Evolutionary conservation across 2,113 vertebrate genomes (phyloP).

Genomic region (Bathybates hornii): DNA sequence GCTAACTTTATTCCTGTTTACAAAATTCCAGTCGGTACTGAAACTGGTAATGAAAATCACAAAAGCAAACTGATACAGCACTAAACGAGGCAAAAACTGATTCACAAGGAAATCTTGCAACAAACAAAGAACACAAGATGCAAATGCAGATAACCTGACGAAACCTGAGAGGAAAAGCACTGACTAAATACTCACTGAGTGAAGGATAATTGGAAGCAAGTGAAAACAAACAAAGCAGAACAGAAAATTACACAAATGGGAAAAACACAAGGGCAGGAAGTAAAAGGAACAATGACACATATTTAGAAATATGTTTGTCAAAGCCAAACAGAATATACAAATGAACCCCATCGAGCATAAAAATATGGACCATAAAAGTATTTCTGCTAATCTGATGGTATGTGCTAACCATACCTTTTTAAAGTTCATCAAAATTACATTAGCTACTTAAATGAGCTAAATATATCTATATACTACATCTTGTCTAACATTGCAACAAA

Average conservation of each 20-base stretch:
- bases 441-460: not conserved
- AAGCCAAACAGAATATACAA: not conserved
- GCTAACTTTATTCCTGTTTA: not conserved
- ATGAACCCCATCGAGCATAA: rapidly evolving
- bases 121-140: not conserved
- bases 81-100: not conserved
- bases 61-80: not conserved
- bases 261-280: not conserved
- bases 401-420: not conserved
- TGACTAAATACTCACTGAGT: not conserved
- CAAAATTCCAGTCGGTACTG: not conserved
- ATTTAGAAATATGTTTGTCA: not conserved
- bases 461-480: not conserved
- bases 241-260: not conserved
- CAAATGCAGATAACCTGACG: not conserved
- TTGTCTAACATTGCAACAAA: rapidly evolving
- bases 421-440: not conserved
- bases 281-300: not conserved
- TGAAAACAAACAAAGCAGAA: not conserved
- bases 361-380: not conserved
- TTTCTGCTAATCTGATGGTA: not conserved
- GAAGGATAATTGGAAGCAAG: not conserved
- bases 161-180: not conserved
- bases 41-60: not conserved
- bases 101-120: not conserved